Evolutionary conservation across 2,888 invertebrate species (phyloP), one percentile per base, ranked within the genome.

Genomic region (Bruchidius siliquastri): DNA sequence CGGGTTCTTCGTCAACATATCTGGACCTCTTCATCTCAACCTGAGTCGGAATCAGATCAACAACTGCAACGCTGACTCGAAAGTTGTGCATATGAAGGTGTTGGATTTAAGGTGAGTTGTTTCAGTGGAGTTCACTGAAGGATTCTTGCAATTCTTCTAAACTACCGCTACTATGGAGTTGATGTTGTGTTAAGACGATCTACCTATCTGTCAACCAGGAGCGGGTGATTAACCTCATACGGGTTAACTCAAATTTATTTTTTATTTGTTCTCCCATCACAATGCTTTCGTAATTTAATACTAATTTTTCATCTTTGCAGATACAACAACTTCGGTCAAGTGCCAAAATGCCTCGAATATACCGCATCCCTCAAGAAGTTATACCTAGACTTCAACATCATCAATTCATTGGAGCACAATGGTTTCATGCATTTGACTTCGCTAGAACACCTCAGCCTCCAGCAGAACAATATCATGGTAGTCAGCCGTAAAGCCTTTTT

Each of bases 401-500:
- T 97, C 49, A 88, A 89, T 6, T 86, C 90, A 69, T 85, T 96
- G 78, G 91, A 93, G 75, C 91, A 90, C 79, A 93, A 93, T 81
- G 92, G 92, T 67, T 95, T 96, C 82, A 92, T 92, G 68, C 91
- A 92, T 78, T 86, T 93, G 71, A 88, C 90, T 72, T 89, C 90
- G 76, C 87, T 96, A 78, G 94, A 95, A 86, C 91, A 92, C 77
- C 85, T 96, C 77, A 92, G 92, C 82, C 86, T 96, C 75, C 90
- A 92, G 72, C 90, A 92, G 82, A 96, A 96, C 85, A 91, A 91
- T 78, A 90, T 96, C 74, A 90, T 91, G 79, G 88, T 89, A 2
- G 86, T 96, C 67, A 91, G 93, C 79, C 90, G 92, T 77, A 91
- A 93, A 83, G 93, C 95, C 3, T 95, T 96, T 84, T 90, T 91